Evolutionary conservation across 2,888 invertebrate genomes (phyloP), one percentile per base, ranked within the genome.

Genomic region (Leucozona laternaria): DNA sequence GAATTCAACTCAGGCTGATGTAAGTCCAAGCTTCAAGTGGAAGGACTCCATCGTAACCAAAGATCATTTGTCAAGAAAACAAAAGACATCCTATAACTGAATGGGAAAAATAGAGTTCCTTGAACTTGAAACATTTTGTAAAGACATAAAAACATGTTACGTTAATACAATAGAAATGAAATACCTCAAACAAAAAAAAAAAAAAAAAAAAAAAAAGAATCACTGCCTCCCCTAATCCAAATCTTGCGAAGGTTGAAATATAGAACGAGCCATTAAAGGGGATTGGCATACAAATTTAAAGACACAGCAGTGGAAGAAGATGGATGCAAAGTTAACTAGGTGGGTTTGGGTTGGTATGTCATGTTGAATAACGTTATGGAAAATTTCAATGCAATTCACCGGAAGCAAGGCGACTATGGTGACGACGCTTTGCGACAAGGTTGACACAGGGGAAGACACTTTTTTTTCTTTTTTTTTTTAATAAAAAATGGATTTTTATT

Each of bases 51-150:
- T 34, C 22, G 7, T 71, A 60, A 62, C 45, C 55, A 71, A 55
- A 55, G 53, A 53, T 22, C 17, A n/a, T 20, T 48, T 37, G 17
- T 11, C 34, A 50, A 13, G 40, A 15, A 15, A 62, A 55, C 37
- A 70, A 76, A 64, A 64, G 53, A 25, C 15, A 58, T 73, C 50
- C 68, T 50, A n/a, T 48, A 20, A 20, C 48, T 68, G 58, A 80
- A 60, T 68, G 34, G 15, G 7, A 8, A 22, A 55, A 53, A 71
- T 15, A 40, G 1, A 81, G 55, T 57, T 72, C 60, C 43, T 43
- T 58, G 48, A 55, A 50, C 77, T 48, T 77, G 66, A 64, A 77
- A 81, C 76, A 71, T 76, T 76, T 72, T 64, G 66, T 71, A 72
- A 77, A 50, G 50, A 77, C 58, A 64, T 64, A 60, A 70, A 81